These are phyloP conservation scores for Aspidoscelis tigris DNA, from an alignment of 2,113 vertebrate genomes.

Conservation along the genomic window DNA sequence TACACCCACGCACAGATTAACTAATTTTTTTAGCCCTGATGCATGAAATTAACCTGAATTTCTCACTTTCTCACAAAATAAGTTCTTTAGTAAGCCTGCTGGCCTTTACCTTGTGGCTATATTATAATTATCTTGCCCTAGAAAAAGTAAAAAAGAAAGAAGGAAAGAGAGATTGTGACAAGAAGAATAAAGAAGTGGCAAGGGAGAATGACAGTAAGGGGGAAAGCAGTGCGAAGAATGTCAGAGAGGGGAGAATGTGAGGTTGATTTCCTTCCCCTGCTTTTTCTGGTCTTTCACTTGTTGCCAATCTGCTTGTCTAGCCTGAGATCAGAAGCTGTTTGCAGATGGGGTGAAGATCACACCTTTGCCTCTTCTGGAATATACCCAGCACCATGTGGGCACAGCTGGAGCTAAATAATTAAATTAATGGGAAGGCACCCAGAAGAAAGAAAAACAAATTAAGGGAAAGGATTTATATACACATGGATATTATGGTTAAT, in stretches of 20 bases:
- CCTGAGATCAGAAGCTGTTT: background rate
- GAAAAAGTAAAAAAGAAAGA: slow-evolving; percentile 46
- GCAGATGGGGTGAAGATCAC: background rate
- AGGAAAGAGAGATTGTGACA: background rate
- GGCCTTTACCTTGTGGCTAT: slow-evolving; percentile 69
- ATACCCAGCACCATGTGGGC: background rate
- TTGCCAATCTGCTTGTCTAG: slow-evolving; percentile 14
- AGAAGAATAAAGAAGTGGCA: background rate
- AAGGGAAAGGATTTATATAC: slow-evolving; percentile 6
- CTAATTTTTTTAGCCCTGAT: slow-evolving; percentile 70
- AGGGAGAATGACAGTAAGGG: background rate
- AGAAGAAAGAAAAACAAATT: background rate
- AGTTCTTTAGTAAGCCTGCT: slow-evolving; percentile 54
- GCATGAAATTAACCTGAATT: slow-evolving; percentile 78
- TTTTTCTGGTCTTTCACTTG: background rate
- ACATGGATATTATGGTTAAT: slow-evolving; percentile 1
- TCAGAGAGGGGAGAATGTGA: background rate
- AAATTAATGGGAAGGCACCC: background rate
- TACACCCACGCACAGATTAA: slow-evolving; percentile 69
- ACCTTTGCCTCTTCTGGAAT: slow-evolving; percentile 13
- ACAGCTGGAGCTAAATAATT: slow-evolving; percentile 20
- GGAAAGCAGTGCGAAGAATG: background rate
- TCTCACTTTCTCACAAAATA: slow-evolving; percentile 64
- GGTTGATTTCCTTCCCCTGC: background rate
- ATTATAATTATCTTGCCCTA: slow-evolving; percentile 61